Percentiles rank a stretch among this genome's conserved stretches.
Conservation (phyloP, 2,113 vertebrate genomes). For the Todiramphus saurophagus region DNA sequence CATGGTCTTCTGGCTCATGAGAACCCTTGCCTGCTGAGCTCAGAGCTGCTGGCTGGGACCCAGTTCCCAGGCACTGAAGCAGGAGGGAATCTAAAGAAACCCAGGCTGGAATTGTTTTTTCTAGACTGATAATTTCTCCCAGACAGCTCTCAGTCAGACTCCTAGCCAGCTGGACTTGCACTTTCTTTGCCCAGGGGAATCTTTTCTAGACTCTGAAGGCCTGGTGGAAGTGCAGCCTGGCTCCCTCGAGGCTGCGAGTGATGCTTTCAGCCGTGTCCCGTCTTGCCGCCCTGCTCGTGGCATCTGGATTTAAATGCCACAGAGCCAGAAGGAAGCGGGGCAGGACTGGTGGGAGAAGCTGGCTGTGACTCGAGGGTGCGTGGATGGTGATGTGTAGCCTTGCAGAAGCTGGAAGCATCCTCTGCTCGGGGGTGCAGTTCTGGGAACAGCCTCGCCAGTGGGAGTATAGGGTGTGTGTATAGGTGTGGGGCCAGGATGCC, state of each 20-base stretch:
- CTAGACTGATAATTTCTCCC: not conserved
- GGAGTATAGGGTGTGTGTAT: not conserved
- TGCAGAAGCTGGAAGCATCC: not conserved
- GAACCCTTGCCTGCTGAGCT: not conserved
- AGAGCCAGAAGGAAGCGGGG: not conserved
- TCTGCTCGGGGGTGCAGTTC: not conserved
- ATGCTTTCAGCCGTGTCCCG: not conserved
- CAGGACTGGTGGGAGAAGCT: not conserved
- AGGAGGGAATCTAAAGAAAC: not conserved
- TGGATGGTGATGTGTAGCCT: not conserved
- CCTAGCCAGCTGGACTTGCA: not conserved
- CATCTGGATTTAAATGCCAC: not conserved
- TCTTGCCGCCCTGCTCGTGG: not conserved
- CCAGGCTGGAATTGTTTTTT: constrained; percentile 16
- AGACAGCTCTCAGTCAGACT: not conserved
- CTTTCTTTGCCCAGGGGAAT: not conserved
- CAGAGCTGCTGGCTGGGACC: not conserved
- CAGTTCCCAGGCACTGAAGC: constrained; percentile 2
- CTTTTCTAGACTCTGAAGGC: not conserved
- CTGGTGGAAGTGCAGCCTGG: not conserved
- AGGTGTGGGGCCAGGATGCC: not conserved
- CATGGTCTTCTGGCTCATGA: not conserved
- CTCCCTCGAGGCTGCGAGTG: accelerated
- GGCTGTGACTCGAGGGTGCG: not conserved
- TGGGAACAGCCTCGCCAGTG: not conserved